A percentile compares a stretch with the other conserved stretches of the same genome.
Conservation (phyloP, 2,888 invertebrate genomes). For the Nasonia oneida region DNA sequence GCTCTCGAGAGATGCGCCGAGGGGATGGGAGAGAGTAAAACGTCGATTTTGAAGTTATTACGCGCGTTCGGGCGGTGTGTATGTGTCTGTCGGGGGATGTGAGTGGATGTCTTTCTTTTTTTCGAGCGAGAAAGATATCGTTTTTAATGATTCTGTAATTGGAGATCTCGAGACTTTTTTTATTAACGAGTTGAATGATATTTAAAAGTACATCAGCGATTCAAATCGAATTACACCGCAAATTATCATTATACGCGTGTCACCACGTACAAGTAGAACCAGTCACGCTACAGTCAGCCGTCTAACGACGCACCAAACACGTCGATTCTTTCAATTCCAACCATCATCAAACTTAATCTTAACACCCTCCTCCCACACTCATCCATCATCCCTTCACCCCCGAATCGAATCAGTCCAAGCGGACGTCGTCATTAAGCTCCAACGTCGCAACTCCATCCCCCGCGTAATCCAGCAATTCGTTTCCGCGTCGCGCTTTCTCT, state of each 20-base stretch:
- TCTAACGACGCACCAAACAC: not conserved
- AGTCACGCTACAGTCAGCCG: not conserved
- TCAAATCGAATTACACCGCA: no score
- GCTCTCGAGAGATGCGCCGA: slow-evolving; percentile 6
- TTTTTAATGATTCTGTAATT: not conserved
- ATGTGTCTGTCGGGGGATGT: not conserved
- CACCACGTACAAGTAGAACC: not conserved
- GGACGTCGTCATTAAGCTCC: slow-evolving; percentile 4
- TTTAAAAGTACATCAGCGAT: no score
- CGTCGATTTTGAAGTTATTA: slow-evolving; percentile 34
- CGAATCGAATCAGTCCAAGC: not conserved
- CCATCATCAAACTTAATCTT: not conserved
- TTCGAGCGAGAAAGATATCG: not conserved
- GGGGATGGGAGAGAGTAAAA: not conserved
- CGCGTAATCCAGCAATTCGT: slow-evolving; percentile 20
- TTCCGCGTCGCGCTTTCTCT: not conserved
- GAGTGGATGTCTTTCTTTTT: not conserved
- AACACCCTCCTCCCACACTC: not conserved
- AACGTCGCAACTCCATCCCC: not conserved
- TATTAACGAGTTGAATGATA: no score
- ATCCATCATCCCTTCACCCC: not conserved
- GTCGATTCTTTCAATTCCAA: not conserved
- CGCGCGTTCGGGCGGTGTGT: not conserved
- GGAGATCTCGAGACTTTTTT: not conserved
- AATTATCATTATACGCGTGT: not conserved